Conservation (phyloP, 2,888 invertebrate species). For the Aphidius colemani region DNA sequence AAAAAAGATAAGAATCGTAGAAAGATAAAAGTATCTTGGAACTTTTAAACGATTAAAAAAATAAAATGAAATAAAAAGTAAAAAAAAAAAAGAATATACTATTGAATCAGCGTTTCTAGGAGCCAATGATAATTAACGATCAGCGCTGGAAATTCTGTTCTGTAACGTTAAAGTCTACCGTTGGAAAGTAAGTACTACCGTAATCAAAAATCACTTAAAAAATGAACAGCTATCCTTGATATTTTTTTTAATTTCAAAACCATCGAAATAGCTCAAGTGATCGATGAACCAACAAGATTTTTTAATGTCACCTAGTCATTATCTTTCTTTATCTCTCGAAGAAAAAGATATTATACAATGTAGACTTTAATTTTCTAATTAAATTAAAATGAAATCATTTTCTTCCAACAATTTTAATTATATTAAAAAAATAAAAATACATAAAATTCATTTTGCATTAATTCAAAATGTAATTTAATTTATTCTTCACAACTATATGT, state of each 20-base stretch:
- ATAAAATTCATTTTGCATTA: no score
- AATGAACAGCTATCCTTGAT: background rate
- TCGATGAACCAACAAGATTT: slow-evolving; percentile 10
- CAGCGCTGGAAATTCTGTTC: background rate
- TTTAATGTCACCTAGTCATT: background rate
- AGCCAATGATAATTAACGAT: slow-evolving; percentile 15
- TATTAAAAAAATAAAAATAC: no score
- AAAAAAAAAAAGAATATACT: background rate
- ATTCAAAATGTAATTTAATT: no score
- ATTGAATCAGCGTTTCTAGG: slow-evolving; percentile 10
- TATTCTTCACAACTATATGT: no score
- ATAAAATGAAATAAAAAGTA: slow-evolving; percentile 1
- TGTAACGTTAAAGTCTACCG: slow-evolving; percentile 4
- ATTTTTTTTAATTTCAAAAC: slow-evolving; percentile 3
- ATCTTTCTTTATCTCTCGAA: background rate
- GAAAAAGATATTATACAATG: background rate
- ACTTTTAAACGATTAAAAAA: background rate
- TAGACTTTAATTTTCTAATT: background rate
- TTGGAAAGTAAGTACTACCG: slow-evolving; percentile 7
- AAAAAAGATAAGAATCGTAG: no score
- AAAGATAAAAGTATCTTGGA: no score
- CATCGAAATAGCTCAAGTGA: background rate
- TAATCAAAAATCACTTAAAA: slow-evolving; percentile 15
- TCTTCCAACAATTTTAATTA: no score
- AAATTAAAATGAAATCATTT: no score